Percentiles rank a stretch among this genome's conserved stretches.
These are phyloP conservation scores for Ashinkailepas kermadecensis DNA, from an alignment of 2,888 invertebrate species.

Conservation along the genomic window DNA sequence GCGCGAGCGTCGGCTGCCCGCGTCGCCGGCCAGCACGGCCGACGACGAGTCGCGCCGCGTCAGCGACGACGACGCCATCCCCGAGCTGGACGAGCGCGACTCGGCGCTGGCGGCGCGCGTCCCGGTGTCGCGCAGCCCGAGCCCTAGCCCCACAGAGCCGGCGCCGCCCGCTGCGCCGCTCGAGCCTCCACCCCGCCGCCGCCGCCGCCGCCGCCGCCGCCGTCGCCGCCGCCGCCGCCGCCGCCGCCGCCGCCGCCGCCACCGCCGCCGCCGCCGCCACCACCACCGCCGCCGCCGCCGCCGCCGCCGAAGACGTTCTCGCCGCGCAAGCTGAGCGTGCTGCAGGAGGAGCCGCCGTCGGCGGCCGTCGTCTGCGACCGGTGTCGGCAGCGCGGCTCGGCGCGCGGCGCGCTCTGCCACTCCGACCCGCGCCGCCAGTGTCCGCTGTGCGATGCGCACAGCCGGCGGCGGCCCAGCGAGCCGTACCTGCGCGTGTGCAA, in stretches of 20 bases:
- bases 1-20: constrained; percentile 27
- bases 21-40: constrained; percentile 30
- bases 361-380: constrained; percentile 32
- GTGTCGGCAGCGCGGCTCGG: constrained; percentile 35
- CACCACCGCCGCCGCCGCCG: neutral
- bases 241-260: neutral
- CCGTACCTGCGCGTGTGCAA: constrained; percentile 31
- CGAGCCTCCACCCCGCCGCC: neutral
- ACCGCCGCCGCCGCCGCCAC: neutral
- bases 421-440: neutral
- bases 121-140: neutral
- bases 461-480: constrained; percentile 29
- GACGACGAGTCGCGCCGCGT: constrained; percentile 27
- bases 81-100: constrained; percentile 29
- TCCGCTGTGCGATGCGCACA: neutral
- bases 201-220: neutral
- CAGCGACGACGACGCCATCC: constrained; percentile 25
- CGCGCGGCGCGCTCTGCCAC: constrained; percentile 33
- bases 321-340: constrained; percentile 23
- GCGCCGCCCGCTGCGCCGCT: too few relatives aligned
- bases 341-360: constrained; percentile 24
- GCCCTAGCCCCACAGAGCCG: neutral
- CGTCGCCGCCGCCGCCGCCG: neutral
- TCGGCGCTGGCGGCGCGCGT: constrained; percentile 25
- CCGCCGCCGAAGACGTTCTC: neutral